Base-by-base conservation (phyloP, 1,140 invertebrate genomes). In the Drosophila obscura region DNA sequence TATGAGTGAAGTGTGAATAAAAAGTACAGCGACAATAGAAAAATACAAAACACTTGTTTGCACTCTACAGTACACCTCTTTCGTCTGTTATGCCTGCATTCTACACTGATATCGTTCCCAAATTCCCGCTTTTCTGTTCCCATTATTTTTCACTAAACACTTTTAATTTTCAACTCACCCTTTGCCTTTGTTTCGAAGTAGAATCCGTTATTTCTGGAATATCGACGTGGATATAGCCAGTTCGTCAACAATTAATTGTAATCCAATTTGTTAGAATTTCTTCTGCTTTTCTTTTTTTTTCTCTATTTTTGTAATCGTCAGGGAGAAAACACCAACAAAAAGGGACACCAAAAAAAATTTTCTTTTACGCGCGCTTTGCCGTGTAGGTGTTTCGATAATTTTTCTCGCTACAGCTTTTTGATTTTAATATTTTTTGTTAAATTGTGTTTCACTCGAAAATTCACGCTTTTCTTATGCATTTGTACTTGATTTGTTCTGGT, bases 221-320 rank as follows among this genome's bases (percentile, higher is more conserved):
- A 35, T 26, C 11, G 13, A 35, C 28, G 43, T 46, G 28, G 31
- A 11, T 26, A 16, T 76, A 58, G 51, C 35, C 48, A 55, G 52
- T 69, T 68, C 52, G 46, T 16, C 49, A 41, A 15, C 24, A 73
- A 53, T 51, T 57, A 58, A 79, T 55, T 69, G 58, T 80, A 80
- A 80, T 80, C 77, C 77, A 80, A 64, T 63, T 79, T 68, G 55
- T 26, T 66, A 55, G 56, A 26, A 43, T 46, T 66, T 64, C 52
- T 58, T 41, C 35, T 62, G 15, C 35, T 71, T 50, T 59, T 58
- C 22, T 45, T 81, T 48, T 62, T 28, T 35, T 48, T 48, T 69
- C 58, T 78, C 50, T 35, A 8, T 15, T 19, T 43, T 46, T 19
- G 2, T 49, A 2, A 15, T 41, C 19, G 15, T 19, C 15, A 9